Percentiles rank a stretch among this genome's conserved stretches.
phyloP scores from a whole-genome alignment of 2,113 vertebrate species.

The Callipepla californica region DNA sequence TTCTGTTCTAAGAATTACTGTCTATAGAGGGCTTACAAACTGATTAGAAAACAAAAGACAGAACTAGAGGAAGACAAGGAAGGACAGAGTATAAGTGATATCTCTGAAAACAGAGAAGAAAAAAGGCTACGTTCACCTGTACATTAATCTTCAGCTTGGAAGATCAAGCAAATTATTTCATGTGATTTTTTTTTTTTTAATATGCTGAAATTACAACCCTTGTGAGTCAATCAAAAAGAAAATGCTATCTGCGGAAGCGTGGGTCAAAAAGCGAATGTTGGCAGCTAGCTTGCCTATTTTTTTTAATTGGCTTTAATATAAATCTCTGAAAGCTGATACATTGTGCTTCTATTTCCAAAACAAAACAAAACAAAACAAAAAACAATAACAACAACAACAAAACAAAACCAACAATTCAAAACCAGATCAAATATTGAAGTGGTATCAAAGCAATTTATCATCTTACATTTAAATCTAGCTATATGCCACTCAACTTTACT shows the following conservation, averaged over 20 bases:
- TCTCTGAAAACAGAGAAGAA: background rate
- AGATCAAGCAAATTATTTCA: background rate
- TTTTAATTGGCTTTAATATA: slow-evolving; percentile 4
- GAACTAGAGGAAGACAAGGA: background rate
- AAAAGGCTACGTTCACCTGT: background rate
- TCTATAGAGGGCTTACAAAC: background rate
- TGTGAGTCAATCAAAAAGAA: background rate
- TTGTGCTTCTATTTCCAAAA: background rate
- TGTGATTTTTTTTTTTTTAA: background rate
- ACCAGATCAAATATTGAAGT: background rate
- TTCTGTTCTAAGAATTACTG: background rate
- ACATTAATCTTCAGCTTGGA: background rate
- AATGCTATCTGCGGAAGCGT: background rate
- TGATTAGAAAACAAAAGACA: background rate
- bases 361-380: background rate
- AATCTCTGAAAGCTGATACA: slow-evolving; percentile 18
- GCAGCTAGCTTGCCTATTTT: background rate
- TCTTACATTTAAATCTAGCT: background rate
- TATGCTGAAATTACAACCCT: background rate
- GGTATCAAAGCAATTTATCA: background rate
- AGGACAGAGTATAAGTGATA: background rate
- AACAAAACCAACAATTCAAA: background rate
- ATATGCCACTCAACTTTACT: background rate
- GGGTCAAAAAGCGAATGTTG: background rate
- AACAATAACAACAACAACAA: too few relatives aligned